Evolutionary conservation across 2,797 vertebrate species (phyloP), one percentile per base, ranked within the genome.

Genomic region (Alca torda): DNA sequence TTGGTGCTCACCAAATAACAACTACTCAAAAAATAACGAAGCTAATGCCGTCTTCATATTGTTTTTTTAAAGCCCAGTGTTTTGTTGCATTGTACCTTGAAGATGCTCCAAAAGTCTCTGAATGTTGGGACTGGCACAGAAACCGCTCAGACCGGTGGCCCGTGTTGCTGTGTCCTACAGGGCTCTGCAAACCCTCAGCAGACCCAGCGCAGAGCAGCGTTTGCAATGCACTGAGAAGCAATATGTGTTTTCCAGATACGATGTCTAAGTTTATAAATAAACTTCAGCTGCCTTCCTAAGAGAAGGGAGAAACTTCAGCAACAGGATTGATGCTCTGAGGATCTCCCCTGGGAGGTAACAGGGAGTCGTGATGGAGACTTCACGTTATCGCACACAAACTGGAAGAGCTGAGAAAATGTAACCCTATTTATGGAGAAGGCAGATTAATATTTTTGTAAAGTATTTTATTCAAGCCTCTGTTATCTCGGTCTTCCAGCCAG

Each of bases 381-480:
- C 35, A 14, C 1, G 3, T 25, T 48, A 2, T 13, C 15, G 0
- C 56, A 12, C 50, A 0, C 1, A 1, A 17, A 6, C 60, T 61
- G 94, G 60, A 33, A 21, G 75, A 53, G 68, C 72, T 64, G 74
- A 56, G 74, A 35, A 54, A 11, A 35, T 43, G 28, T 19, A 28
- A 24, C 43, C 13, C 23, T 33, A 1, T 76, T 83, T 74, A 3
- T 9, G 11, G 75, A 51, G 82, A 8, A 64, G 35, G 43, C 67
- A 89, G 69, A 50, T 64, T 11, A 11, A 5, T 48, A 4, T 46
- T 89, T 75, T 2, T 77, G 31, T 59, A 2, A 53, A 46, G n/a
- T 12, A 4, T 19, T 70, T 31, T 43, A 37, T 67, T 83, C 28
- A 8, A 67, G 37, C 33, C 63, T 73, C 75, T 87, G 50, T 51